A percentile compares a stretch with the other conserved stretches of the same genome.
phyloP scores from a whole-genome alignment of 2,888 invertebrate genomes.

The Archips crataeganus region DNA sequence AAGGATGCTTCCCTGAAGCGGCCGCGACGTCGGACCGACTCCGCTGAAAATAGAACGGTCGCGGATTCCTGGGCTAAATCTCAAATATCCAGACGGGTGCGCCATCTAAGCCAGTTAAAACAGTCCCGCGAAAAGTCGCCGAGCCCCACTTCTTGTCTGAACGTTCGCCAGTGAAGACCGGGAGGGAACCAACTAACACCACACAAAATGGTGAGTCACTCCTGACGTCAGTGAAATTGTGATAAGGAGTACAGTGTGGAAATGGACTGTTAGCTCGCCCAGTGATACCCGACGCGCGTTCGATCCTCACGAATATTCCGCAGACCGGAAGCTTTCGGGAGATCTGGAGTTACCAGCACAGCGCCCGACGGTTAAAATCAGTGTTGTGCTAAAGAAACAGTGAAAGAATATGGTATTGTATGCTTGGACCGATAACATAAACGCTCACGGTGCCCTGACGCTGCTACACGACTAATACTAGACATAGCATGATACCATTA shows the following conservation, averaged over 20 bases:
- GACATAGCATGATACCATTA: slow-evolving; percentile 62
- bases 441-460: slow-evolving; percentile 63
- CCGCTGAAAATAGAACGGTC: slow-evolving; percentile 83
- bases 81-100: slow-evolving; percentile 88
- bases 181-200: slow-evolving; percentile 87
- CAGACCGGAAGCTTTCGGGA: slow-evolving; percentile 76
- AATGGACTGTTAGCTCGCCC: slow-evolving; percentile 68
- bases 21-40: slow-evolving; percentile 69
- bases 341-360: slow-evolving; percentile 53
- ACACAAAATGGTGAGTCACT: slow-evolving; percentile 89
- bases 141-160: slow-evolving; percentile 92
- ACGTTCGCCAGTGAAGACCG: slow-evolving; percentile 91
- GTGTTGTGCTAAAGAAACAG: slow-evolving; percentile 73
- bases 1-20: slow-evolving; percentile 58
- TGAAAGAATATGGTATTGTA: slow-evolving; percentile 70
- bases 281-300: slow-evolving; percentile 68
- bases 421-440: slow-evolving; percentile 55
- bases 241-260: slow-evolving; percentile 79
- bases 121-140: slow-evolving; percentile 88
- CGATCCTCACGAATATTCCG: slow-evolving; percentile 69
- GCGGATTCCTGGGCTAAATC: slow-evolving; percentile 87
- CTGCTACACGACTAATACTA: slow-evolving; percentile 55
- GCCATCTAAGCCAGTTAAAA: slow-evolving; percentile 92
- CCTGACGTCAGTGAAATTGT: slow-evolving; percentile 78
- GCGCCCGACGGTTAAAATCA: slow-evolving; percentile 54